Conservation (phyloP, 1,140 invertebrate species). For the Acromyrmex charruanus region DNA sequence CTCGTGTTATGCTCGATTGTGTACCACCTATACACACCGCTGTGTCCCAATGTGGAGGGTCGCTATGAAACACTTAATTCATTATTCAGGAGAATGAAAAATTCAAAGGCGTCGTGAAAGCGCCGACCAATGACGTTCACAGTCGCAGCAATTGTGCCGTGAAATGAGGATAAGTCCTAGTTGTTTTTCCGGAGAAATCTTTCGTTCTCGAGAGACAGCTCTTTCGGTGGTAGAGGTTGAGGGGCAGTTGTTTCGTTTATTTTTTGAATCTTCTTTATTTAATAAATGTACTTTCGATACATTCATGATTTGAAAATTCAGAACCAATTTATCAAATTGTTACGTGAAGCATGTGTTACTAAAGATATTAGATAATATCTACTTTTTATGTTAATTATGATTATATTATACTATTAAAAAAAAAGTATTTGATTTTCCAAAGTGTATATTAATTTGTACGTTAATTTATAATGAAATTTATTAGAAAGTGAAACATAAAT, state of each 20-base stretch:
- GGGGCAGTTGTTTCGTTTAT: background rate
- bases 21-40: slow-evolving; percentile 67
- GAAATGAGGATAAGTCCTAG: slow-evolving; percentile 44
- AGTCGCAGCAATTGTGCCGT: slow-evolving; percentile 45
- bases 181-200: slow-evolving; percentile 19
- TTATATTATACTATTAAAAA: background rate
- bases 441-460: background rate
- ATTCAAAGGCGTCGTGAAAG: slow-evolving; percentile 76
- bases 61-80: slow-evolving; percentile 85
- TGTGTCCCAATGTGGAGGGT: slow-evolving; percentile 65
- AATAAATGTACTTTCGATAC: slow-evolving; percentile 21
- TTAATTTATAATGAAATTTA: background rate
- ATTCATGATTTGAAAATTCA: slow-evolving; percentile 4
- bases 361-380: background rate
- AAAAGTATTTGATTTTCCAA: background rate
- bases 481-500: background rate
- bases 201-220: slow-evolving; percentile 25
- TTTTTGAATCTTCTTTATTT: slow-evolving; percentile 17
- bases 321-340: background rate
- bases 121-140: slow-evolving; percentile 48
- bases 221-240: background rate
- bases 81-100: slow-evolving; percentile 85
- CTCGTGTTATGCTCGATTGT: slow-evolving; percentile 59
- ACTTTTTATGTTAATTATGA: background rate
- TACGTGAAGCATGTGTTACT: background rate